Evolutionary conservation across 2,888 invertebrate genomes (phyloP), one percentile per base, ranked within the genome.

Genomic region (Hanleya hanleyi): DNA sequence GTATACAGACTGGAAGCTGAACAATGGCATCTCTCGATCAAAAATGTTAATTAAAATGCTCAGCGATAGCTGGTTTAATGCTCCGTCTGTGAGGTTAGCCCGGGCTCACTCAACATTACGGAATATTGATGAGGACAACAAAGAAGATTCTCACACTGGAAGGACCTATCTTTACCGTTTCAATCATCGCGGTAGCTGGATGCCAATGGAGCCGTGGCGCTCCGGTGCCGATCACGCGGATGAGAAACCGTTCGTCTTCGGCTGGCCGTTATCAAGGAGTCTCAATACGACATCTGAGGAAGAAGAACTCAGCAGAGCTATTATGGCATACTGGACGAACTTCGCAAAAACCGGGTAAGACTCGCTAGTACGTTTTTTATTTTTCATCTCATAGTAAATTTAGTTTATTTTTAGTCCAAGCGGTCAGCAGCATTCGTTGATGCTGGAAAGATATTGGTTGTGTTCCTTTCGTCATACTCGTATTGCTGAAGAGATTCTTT

Each of bases 1-100:
- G 6, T 82, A 82, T 41, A 80, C 76, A 1, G 77, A 77, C 51
- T 80, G 80, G 80, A 57, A 66, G 26, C 49, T 62, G 5, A n/a
- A 38, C 18, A 71, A 73, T 61, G 75, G 72, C 9, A 64, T 57
- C 9, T 67, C 49, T 22, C 73, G 70, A 3, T 38, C 76, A n/a
- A 57, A 71, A n/a, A 38, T 22, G 9, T 12, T 65, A 15, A 18
- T 65, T n/a, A n/a, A n/a, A 22, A n/a, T 65, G n/a, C n/a, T 65
- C 12, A 15, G 37, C 37, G 65, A 65, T 36, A 29, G n/a, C 18
- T 7, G 18, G 12, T 65, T 65, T 38, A 37, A n/a, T n/a, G 29
- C 37, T 15, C 37, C 65, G 37, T n/a, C 32, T 7, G 29, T 65
- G 18, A 38, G 22, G 35, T 37, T 38, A 37, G 37, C 65, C n/a